Base-by-base conservation (phyloP, 2,888 invertebrate species). In the Odontothrips loti region DNA sequence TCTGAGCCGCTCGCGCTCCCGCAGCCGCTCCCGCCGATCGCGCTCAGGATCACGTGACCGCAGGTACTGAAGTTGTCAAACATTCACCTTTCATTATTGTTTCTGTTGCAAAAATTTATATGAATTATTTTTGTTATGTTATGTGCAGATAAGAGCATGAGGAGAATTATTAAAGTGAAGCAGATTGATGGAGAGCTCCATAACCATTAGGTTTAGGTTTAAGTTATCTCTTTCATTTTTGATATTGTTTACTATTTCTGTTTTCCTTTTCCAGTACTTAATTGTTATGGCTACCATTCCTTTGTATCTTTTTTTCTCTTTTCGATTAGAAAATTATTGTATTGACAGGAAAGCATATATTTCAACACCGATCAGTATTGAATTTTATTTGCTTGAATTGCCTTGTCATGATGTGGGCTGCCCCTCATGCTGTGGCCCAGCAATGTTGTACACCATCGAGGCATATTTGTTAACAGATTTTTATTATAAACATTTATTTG, bases 1-100 rank as follows among this genome's bases (percentile, higher is more conserved):
- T 6, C 79, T 82, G 80, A 82, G 83, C 27, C 83, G 84, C 17
- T 85, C 85, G n/a, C 84, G 85, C 58, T 85, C 85, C 23, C 84
- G 85, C 81, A 85, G 85, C 81, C 83, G 84, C 58, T 84, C 84
- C 8, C 84, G 85, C 81, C 83, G 84, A 34, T 84, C 84, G 1
- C 82, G 85, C n/a, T 84, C 82, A 9, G 83, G 82, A 47, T 82
- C 82, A 12, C 78, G 82, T n/a, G 82, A 82, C 47, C 82, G 82
- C 17, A 81, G 82, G 79, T 82, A 82, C 79, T 82, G 23, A 75
- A 27, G 68, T 27, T 27, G 23, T 12, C 10, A 0, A 27, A 23
- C 23, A 23, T 75, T 1, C 15, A 58, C 3, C 9, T 23, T 68
- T 68, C 9, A 23, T 11, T 8, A 23, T 9, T 75, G 23, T 23